These are phyloP conservation scores for Cyrtorhinus lividipennis DNA, from an alignment of 1,140 invertebrate genomes.

Conservation along the genomic window DNA sequence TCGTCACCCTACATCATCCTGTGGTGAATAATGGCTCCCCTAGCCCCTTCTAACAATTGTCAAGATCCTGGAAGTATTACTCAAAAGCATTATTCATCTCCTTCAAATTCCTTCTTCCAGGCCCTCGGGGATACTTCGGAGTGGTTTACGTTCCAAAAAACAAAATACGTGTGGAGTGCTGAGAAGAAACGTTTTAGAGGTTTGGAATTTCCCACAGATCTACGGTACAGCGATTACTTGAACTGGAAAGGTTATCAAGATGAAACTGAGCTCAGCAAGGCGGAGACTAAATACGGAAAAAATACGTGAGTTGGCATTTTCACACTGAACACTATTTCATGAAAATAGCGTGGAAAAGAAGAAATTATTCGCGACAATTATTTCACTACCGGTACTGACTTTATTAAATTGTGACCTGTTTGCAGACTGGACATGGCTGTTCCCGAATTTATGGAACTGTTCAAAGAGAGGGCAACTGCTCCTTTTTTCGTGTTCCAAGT, in stretches of 20 bases:
- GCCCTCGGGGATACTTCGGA: slow-evolving; percentile 17
- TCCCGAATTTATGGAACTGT: slow-evolving; percentile 91
- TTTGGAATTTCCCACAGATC: slow-evolving; percentile 67
- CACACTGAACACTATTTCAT: too few relatives aligned
- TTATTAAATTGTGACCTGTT: slow-evolving; percentile 24
- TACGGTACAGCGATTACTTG: slow-evolving; percentile 55
- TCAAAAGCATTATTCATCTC: too few relatives aligned
- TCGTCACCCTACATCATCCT: slow-evolving; percentile 62
- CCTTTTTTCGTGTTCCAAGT: slow-evolving; percentile 96
- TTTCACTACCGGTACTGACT: too few relatives aligned
- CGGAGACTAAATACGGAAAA: slow-evolving; percentile 70
- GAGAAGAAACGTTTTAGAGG: slow-evolving; percentile 63
- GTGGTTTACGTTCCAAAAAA: slow-evolving; percentile 94
- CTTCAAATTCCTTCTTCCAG: too few relatives aligned
- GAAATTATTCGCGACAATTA: not conserved
- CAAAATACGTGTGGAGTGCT: slow-evolving; percentile 80
- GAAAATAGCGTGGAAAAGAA: too few relatives aligned
- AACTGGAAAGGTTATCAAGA: slow-evolving; percentile 77
- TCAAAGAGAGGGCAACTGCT: slow-evolving; percentile 93
- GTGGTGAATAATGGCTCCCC: slow-evolving; percentile 41
- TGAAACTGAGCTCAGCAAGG: slow-evolving; percentile 56
- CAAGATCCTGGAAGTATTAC: too few relatives aligned
- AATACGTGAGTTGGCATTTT: slow-evolving; percentile 67
- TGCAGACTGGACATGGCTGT: slow-evolving; percentile 75
- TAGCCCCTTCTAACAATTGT: too few relatives aligned